phyloP scores from a whole-genome alignment of 2,113 vertebrate species.

The Nothobranchius kuhntae region DNA sequence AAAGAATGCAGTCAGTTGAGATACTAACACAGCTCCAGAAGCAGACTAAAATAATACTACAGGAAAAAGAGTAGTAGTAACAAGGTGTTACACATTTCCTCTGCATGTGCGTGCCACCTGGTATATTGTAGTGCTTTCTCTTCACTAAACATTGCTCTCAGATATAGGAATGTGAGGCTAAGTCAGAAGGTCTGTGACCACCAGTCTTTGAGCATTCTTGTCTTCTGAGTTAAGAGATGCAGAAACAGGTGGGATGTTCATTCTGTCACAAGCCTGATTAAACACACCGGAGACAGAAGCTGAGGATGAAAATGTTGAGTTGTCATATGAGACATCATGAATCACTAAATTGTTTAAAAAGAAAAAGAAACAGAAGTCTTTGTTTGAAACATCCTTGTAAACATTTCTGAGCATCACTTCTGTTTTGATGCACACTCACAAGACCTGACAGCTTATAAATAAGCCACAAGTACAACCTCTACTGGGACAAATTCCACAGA shows the following conservation, averaged over 20 bases:
- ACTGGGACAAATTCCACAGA: conserved; percentile 67
- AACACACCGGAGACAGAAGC: not conserved
- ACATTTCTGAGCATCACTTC: conserved; percentile 23
- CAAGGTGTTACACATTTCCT: conserved; percentile 23
- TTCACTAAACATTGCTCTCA: conserved; percentile 63
- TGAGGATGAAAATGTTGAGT: conserved; percentile 1
- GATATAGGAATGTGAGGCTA: conserved; percentile 62
- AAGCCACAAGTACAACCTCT: conserved; percentile 26
- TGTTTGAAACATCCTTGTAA: not conserved
- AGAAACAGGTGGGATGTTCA: conserved; percentile 48
- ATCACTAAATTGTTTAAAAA: too few species aligned
- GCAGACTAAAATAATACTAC: conserved; percentile 26
- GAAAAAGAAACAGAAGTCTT: too few species aligned
- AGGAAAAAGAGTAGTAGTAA: conserved; percentile 10
- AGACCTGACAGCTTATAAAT: conserved; percentile 58
- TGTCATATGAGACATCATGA: not conserved
- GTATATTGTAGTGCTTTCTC: conserved; percentile 47
- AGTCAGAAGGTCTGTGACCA: conserved; percentile 65
- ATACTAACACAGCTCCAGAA: conserved; percentile 61
- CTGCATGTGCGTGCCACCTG: conserved; percentile 56
- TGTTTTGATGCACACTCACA: conserved; percentile 65
- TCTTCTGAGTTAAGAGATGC: conserved; percentile 56
- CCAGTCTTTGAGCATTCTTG: conserved; percentile 57
- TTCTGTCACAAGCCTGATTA: conserved; percentile 17
- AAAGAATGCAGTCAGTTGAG: conserved; percentile 75